Percentiles rank a stretch among this genome's conserved stretches.
Conservation (phyloP, 2,888 invertebrate species). For the Entomobrya proxima region DNA sequence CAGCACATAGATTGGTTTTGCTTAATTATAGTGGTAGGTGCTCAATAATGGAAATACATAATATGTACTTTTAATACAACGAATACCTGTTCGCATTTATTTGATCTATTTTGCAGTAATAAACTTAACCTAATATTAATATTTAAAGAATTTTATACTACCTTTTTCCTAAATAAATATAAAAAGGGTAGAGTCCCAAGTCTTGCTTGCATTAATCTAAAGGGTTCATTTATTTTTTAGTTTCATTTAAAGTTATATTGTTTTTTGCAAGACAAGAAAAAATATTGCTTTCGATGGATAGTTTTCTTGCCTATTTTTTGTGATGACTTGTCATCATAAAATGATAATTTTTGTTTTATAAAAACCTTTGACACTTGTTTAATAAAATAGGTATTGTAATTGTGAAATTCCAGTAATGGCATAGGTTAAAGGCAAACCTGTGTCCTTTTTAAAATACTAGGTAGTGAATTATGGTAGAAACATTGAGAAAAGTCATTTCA, state of each 20-base stretch:
- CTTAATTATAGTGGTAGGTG: background rate
- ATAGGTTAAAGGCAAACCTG: background rate
- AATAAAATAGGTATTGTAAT: background rate
- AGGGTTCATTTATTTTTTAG: background rate
- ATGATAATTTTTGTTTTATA: background rate
- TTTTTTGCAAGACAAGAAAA: background rate
- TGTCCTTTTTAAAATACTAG: background rate
- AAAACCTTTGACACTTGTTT: background rate
- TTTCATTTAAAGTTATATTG: too few species aligned
- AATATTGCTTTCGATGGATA: background rate
- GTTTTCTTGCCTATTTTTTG: background rate
- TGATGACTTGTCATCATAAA: background rate
- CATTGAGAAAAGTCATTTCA: background rate
- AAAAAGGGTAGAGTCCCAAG: slow-evolving; percentile 21
- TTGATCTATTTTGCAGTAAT: background rate
- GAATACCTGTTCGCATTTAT: background rate
- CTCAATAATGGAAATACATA: background rate
- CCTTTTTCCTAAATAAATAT: slow-evolving; percentile 5
- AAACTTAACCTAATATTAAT: background rate
- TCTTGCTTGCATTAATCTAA: slow-evolving; percentile 11
- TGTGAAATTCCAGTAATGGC: background rate
- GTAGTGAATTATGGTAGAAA: background rate
- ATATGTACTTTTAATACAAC: background rate
- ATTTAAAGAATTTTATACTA: background rate
- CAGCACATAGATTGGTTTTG: too few species aligned